Evolutionary conservation across 1,140 invertebrate genomes (phyloP), one percentile per base, ranked within the genome.

Genomic region (Leptopilina clavipes): DNA sequence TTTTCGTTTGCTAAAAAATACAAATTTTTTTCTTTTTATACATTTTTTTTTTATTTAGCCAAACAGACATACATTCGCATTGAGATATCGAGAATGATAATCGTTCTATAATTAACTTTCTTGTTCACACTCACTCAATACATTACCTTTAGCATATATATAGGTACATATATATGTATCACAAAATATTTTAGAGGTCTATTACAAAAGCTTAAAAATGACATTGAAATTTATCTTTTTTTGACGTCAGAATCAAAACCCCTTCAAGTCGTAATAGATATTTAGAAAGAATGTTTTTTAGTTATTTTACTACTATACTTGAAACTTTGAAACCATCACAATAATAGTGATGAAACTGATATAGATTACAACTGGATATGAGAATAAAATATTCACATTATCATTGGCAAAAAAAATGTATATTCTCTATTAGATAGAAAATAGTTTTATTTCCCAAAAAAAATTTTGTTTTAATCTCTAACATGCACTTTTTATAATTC

Each of bases 31-130:
- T 59, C 18, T 19, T 11, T 22, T 19, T 19, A 59, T 6, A 9
- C 19, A 25, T 59, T 65, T 37, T 65, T 65, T 65, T 65, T 65
- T 31, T n/a, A n/a, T 31, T 65, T 11, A 14, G 25, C 5, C 8
- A 11, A 14, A 25, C 19, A 65, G 59, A n/a, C 59, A 40, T 65
- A 65, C 59, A 65, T 65, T 65, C 59, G 19, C 25, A 25, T 31
- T 65, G 25, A 65, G 59, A 65, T 65, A 65, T 22, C 59, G 12
- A 17, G 48, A 65, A 65, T 65, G 59, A 65, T 65, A 65, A 65
- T 65, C 22, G 59, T 65, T 65, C 59, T 65, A 65, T 31, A 37
- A 65, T 37, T 65, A 65, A 65, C 59, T 65, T 31, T 65, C 59
- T 65, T n/a, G 14, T n/a, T n/a, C 12, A 31, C 59, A 37, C 44